Conservation (phyloP, 1,140 invertebrate species). For the Cecropterus lyciades region DNA sequence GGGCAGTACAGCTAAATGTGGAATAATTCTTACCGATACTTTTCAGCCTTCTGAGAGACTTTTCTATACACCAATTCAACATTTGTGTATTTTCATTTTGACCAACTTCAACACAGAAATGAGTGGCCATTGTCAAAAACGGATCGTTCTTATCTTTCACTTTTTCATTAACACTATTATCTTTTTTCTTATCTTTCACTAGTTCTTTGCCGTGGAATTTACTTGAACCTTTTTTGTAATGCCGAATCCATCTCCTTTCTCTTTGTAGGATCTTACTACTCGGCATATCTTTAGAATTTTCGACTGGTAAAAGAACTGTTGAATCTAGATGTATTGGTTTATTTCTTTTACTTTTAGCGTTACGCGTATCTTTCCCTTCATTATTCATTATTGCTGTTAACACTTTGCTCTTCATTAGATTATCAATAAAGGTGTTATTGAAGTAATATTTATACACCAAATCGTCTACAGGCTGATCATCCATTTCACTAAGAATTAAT, state of each 20-base stretch:
- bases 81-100: conserved; percentile 57
- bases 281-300: conserved; percentile 34
- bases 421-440: conserved; percentile 74
- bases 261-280: conserved; percentile 38
- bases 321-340: conserved; percentile 44
- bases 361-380: conserved; percentile 42
- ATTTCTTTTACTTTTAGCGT: conserved; percentile 60
- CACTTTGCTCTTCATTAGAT: conserved; percentile 66
- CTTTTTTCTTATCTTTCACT: conserved; percentile 26
- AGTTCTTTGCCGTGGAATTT: conserved; percentile 37
- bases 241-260: conserved; percentile 65
- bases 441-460: conserved; percentile 77
- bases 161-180: conserved; percentile 13
- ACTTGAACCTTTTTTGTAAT: conserved; percentile 44
- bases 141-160: conserved; percentile 51
- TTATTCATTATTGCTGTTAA: conserved; percentile 43
- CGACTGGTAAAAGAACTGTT: conserved; percentile 61
- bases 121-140: conserved; percentile 62
- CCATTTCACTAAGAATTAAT: conserved; percentile 65
- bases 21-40: conserved; percentile 56
- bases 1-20: too few relatives aligned
- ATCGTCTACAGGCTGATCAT: conserved; percentile 66
- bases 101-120: conserved; percentile 68
- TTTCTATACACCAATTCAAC: conserved; percentile 72
- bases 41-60: conserved; percentile 64